A percentile compares a stretch with the other conserved stretches of the same genome.
Conservation (phyloP, 1,140 invertebrate species). For the Ridgeia piscesae region DNA sequence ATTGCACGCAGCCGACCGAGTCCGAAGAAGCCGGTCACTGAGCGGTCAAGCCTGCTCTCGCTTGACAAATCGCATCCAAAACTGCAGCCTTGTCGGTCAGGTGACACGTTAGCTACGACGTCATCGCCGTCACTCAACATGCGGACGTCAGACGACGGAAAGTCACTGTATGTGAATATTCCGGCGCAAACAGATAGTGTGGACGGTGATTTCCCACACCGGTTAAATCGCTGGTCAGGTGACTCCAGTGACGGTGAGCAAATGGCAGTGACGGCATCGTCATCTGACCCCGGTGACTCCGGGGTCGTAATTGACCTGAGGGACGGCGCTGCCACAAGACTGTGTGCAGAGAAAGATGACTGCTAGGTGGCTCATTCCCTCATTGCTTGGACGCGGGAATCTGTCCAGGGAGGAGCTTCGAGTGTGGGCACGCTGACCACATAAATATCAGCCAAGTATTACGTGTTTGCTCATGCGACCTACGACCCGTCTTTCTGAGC, state of each 20-base stretch:
- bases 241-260: not conserved
- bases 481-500: not conserved
- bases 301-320: not conserved
- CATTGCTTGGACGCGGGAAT: not conserved
- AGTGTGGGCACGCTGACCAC: not conserved
- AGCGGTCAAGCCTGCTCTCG: not conserved
- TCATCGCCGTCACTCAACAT: not conserved
- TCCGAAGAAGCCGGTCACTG: not conserved
- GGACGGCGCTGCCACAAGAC: not conserved
- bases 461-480: not conserved
- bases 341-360: not conserved
- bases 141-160: not conserved
- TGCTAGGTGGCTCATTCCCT: not conserved
- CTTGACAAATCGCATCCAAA: not conserved
- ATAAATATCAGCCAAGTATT: not conserved
- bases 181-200: not conserved
- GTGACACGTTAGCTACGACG: not conserved
- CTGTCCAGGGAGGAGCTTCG: not conserved
- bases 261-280: not conserved
- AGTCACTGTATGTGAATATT: not conserved
- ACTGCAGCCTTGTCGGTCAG: not conserved
- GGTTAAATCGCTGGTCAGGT: not conserved
- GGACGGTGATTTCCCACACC: not conserved
- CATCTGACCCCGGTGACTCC: not conserved
- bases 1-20: not conserved